Evolutionary conservation across 2,888 invertebrate species (phyloP).

Genomic region (Maniola hyperantus): DNA sequence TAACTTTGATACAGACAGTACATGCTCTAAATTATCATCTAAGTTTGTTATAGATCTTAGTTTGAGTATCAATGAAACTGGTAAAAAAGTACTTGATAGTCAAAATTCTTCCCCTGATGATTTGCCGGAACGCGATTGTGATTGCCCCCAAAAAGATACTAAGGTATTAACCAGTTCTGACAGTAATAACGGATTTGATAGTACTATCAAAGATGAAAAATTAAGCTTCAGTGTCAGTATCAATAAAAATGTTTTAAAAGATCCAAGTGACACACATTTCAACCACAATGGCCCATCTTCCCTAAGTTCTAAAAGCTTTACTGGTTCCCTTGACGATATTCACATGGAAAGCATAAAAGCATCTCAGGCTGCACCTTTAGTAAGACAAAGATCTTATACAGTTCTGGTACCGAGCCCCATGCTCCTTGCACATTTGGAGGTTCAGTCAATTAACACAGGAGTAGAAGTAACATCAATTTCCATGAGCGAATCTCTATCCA

Average conservation of each 20-base stretch:
- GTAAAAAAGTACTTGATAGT: constrained; percentile 46
- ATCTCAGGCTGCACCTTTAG: constrained; percentile 61
- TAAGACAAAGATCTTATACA: constrained; percentile 90
- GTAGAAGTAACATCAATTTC: constrained; percentile 75
- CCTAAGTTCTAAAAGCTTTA: constrained; percentile 66
- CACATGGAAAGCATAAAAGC: constrained; percentile 61
- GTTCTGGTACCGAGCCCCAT: constrained; percentile 90
- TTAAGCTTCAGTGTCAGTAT: constrained; percentile 48
- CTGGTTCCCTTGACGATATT: constrained; percentile 75
- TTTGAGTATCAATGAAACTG: constrained; percentile 57
- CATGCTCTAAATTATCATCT: constrained; percentile 47
- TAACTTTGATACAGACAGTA: constrained; percentile 43
- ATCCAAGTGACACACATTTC: constrained; percentile 45
- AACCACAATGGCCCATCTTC: constrained; percentile 60
- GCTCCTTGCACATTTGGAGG: constrained; percentile 85
- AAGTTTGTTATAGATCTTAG: constrained; percentile 63
- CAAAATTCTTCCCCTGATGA: constrained; percentile 48
- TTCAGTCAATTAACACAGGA: constrained; percentile 72
- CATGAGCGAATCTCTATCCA: constrained; percentile 76
- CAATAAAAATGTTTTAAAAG: constrained; percentile 47
- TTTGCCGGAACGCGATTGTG: constrained; percentile 66
- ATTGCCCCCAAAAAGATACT: constrained; percentile 41
- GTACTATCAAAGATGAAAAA: constrained; percentile 44
- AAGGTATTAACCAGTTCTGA: constrained; percentile 27
- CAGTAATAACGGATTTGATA: constrained; percentile 37